Percentiles rank a stretch among this genome's conserved stretches.
Evolutionary conservation across 30 jellyfish, hydroid and myxozoan genomes (phyloP).

Genomic region (Clytia hemisphaerica): DNA sequence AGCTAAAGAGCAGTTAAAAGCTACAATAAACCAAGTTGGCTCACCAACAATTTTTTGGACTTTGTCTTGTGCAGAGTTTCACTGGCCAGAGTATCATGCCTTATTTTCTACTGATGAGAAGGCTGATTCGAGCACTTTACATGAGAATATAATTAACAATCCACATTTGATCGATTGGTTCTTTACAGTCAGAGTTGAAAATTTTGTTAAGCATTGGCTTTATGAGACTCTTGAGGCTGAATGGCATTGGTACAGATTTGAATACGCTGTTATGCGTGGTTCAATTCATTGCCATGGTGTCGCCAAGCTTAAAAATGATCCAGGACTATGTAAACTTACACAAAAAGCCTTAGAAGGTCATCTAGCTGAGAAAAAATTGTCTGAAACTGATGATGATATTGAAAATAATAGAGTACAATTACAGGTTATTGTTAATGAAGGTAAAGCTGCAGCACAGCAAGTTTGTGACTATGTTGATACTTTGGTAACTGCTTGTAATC

Average conservation of each 20-base stretch:
- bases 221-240: background rate
- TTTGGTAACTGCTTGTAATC: slow-evolving; percentile 24
- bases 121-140: too few species aligned
- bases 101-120: too few species aligned
- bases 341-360: slow-evolving; percentile 6
- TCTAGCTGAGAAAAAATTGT: background rate
- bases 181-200: too few species aligned
- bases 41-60: background rate
- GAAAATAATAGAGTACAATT: background rate
- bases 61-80: background rate
- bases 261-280: background rate
- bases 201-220: too few species aligned
- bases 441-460: background rate
- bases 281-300: slow-evolving; percentile 34
- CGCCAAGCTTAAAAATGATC: slow-evolving; percentile 38
- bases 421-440: slow-evolving; percentile 2
- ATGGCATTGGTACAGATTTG: too few species aligned
- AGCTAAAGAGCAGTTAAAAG: slow-evolving; percentile 2
- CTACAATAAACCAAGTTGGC: background rate
- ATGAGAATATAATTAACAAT: too few species aligned
- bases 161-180: too few species aligned
- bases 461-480: slow-evolving; percentile 22
- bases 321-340: slow-evolving; percentile 23
- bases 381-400: background rate
- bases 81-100: too few species aligned